Percentiles rank a stretch among this genome's conserved stretches.
Evolutionary conservation across 2,888 invertebrate genomes (phyloP).

Genomic region (Nomada goodeniana): DNA sequence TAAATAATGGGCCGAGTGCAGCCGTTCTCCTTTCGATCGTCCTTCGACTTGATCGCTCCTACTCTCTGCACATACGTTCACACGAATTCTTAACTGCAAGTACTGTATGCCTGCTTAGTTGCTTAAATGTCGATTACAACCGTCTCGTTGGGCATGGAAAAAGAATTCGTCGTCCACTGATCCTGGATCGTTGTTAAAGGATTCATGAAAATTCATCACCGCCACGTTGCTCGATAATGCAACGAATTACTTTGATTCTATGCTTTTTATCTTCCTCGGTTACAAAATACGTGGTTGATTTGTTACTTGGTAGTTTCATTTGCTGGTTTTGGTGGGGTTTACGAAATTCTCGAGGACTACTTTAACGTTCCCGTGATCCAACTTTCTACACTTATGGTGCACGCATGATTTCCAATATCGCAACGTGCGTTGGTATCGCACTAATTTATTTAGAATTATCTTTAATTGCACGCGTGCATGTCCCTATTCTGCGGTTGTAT

Average conservation of each 20-base stretch:
- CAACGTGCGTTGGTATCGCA: too few species aligned
- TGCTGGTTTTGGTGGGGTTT: not conserved
- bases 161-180: too few species aligned
- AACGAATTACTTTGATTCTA: not conserved
- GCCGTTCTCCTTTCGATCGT: constrained; percentile 79
- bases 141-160: not conserved
- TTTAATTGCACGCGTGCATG: not conserved
- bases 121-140: constrained; percentile 4
- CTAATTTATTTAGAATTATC: constrained; percentile 5
- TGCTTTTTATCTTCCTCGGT: not conserved
- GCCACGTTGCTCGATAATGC: not conserved
- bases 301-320: not conserved
- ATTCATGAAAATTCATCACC: not conserved
- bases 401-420: not conserved
- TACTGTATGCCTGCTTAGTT: not conserved
- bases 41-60: constrained; percentile 72
- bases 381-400: not conserved
- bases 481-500: not conserved
- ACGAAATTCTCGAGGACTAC: not conserved
- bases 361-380: not conserved
- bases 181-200: too few species aligned
- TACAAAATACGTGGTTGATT: too few species aligned
- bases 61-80: constrained; percentile 38
- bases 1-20: constrained; percentile 63
- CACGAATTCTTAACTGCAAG: constrained; percentile 51